A percentile compares a stretch with the other conserved stretches of the same genome.
These are phyloP conservation scores for Lithophane ornitopus DNA, from an alignment of 2,888 invertebrate genomes.

Conservation along the genomic window DNA sequence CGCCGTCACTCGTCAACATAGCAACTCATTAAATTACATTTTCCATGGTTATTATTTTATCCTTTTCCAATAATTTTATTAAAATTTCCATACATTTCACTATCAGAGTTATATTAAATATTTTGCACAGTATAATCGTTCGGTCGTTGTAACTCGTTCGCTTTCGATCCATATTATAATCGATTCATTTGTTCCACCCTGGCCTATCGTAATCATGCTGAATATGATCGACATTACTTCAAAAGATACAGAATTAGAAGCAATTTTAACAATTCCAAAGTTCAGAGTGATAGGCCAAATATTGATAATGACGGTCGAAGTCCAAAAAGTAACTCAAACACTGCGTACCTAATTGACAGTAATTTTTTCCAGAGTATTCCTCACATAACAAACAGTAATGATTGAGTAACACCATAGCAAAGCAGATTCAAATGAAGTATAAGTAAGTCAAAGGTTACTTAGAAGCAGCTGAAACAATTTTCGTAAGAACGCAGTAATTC, in stretches of 20 bases:
- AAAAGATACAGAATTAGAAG: slow-evolving; percentile 13
- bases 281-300: slow-evolving; percentile 6
- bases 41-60: slow-evolving; percentile 19
- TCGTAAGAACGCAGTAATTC: slow-evolving; percentile 6
- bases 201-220: slow-evolving; percentile 42
- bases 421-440: background rate
- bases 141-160: slow-evolving; percentile 45
- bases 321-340: slow-evolving; percentile 19
- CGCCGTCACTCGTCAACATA: slow-evolving; percentile 4
- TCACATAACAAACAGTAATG: background rate
- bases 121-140: slow-evolving; percentile 55
- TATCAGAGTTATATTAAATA: slow-evolving; percentile 56
- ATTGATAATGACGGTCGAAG: slow-evolving; percentile 4
- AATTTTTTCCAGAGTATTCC: background rate
- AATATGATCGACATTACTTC: slow-evolving; percentile 25
- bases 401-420: background rate
- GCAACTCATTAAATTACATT: slow-evolving; percentile 31
- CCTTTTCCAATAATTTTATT: slow-evolving; percentile 35
- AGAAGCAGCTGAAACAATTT: slow-evolving; percentile 24
- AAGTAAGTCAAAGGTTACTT: slow-evolving; percentile 2
- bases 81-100: slow-evolving; percentile 26
- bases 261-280: slow-evolving; percentile 15
- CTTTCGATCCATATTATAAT: slow-evolving; percentile 63
- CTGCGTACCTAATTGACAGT: background rate
- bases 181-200: slow-evolving; percentile 58